Base-by-base conservation (phyloP, 2,797 vertebrate genomes). In the Pipistrellus nathusii region DNA sequence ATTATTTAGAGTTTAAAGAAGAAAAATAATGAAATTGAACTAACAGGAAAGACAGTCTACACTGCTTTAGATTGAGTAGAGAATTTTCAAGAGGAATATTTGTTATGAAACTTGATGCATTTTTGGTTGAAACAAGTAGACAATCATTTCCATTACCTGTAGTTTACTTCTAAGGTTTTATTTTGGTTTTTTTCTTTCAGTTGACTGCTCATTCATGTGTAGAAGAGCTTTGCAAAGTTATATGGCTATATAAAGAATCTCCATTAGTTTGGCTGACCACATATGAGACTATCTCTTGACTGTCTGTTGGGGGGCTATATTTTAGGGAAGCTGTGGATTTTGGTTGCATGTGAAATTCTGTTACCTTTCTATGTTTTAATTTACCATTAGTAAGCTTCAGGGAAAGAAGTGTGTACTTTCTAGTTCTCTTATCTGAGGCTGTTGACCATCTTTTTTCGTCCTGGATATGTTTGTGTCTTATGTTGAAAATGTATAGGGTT, bases 91-190 rank as follows among this genome's bases (percentile, higher is more conserved):
- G 76, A 59, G 48, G 46, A 95, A 23, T 76, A 0, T 1, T 73
- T 86, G 1, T 44, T 48, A 5, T 7, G 80, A 89, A 73, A 41
- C 38, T 93, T 85, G 48, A 90, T 80, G 51, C 20, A 59, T 32
- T 94, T 97, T 94, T 92, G 21, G 27, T 76, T 41, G 85, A 88
- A 89, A 77, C 71, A 81, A 27, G 68, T 41, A 48, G 38, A 53
- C 17, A 38, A 0, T 82, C 44, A 62, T 1, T 66, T 78, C 68
- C 4, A 1, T 91, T 77, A 57, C 21, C 35, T 81, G 6, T 15
- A 12, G 44, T 77, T 91, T 64, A 72, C 12, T 85, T 46, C 51
- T 9, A 76, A 51, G 35, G 38, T 73, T 85, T 76, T 20, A 23
- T 68, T 81, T 30, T 35, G 20, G 20, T 23, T 8, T 88, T 57